Evolutionary conservation across 2,797 vertebrate genomes (phyloP).

Genomic region (Peromyscus melanophrys): DNA sequence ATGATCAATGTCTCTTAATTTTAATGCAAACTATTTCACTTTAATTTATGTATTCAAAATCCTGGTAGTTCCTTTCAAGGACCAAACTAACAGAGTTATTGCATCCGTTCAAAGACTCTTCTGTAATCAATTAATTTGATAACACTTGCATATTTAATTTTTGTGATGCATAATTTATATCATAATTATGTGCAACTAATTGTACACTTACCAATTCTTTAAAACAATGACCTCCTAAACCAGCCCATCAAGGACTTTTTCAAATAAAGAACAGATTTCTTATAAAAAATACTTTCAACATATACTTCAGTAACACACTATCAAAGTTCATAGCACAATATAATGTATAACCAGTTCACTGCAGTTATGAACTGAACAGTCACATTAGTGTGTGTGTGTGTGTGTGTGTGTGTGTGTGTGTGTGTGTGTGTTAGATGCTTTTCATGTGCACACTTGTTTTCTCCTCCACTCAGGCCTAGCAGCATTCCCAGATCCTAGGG

Average conservation of each 20-base stretch:
- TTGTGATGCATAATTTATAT: not conserved
- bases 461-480: not conserved
- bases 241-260: not conserved
- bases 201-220: not conserved
- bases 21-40: not conserved
- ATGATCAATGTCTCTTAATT: not conserved
- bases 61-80: not conserved
- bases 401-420: not conserved
- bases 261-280: not conserved
- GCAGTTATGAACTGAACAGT: not conserved
- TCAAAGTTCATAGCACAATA: not conserved
- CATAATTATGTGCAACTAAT: slow-evolving; percentile 42
- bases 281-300: not conserved
- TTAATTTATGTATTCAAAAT: not conserved
- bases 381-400: not conserved
- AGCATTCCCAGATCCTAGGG: not conserved
- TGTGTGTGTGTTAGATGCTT: not conserved
- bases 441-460: not conserved
- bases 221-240: slow-evolving; percentile 18
- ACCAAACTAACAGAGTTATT: not conserved
- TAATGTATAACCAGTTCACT: not conserved
- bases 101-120: not conserved
- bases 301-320: not conserved
- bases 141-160: slow-evolving; percentile 17
- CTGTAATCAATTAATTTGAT: slow-evolving; percentile 52